Evolutionary conservation across 2,113 vertebrate genomes (phyloP), one percentile per base, ranked within the genome.

Genomic region (Oncorhynchus mykiss): DNA sequence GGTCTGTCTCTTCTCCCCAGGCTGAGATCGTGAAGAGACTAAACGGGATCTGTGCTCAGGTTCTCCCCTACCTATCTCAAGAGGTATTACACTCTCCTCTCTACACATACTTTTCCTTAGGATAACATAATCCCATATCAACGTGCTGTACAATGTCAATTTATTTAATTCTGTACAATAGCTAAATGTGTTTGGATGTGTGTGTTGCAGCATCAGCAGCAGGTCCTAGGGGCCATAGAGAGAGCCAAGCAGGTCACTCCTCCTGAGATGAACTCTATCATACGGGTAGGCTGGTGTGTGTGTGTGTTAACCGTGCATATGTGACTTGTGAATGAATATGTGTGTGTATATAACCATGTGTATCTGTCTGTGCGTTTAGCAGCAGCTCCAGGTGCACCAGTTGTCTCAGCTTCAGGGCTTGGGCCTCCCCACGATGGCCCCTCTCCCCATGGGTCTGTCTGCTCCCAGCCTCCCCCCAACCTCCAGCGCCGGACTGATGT

Each of bases 311-410:
- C 1, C 12, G 48, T 18, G 48, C 57, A 25, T 54, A 16, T 24
- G 45, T 49, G 18, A 20, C 9, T 6, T 1, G 54, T 70, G 3
- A 71, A 2, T 74, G 65, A 22, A 49, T 6, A 5, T 67, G 2
- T 72, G 34, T 34, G 31, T 76, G 78, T 75, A 49, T 24, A 64
- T 60, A 60, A 60, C 11, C 60, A 20, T 60, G 12, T 45, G 20
- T 59, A 11, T 76, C 13, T 67, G 31, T 76, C 14, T 67, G 31
- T 90, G 62, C 72, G 64, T 88, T 92, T 93, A 99, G 97, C 97
- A 99, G 96, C 97, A 99, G 95, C 97, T 99, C 86, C 97, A 99
- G 86, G 97, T 96, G 77, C 97, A 99, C 89, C 97, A 99, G 94
- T 95, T 99, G 86, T 99, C 97, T 0, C 97, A 99, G 95, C 96